phyloP scores from a whole-genome alignment of 2,113 vertebrate genomes.

The Myotis davidii region DNA sequence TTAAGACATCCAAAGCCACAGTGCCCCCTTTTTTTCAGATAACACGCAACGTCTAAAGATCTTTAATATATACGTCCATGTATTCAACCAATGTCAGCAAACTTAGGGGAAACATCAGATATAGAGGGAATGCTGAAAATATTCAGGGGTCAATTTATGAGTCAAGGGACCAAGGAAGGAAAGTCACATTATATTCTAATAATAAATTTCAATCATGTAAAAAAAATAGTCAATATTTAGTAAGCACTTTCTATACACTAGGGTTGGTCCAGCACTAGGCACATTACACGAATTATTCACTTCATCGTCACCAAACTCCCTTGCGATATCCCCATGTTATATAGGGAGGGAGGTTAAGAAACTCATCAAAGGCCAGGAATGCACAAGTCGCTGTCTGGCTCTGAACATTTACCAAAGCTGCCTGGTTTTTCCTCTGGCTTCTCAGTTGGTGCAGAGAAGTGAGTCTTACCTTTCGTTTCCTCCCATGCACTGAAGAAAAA shows the following conservation, averaged over 20 bases:
- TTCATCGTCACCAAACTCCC: not conserved
- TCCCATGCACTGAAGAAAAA: not conserved
- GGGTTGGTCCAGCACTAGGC: not conserved
- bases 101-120: not conserved
- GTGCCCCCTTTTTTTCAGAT: not conserved
- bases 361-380: not conserved
- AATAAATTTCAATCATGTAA: not conserved
- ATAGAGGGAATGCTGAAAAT: not conserved
- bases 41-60: not conserved
- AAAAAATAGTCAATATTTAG: not conserved
- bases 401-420: not conserved
- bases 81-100: not conserved
- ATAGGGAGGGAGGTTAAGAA: not conserved
- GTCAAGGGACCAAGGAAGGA: not conserved
- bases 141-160: not conserved
- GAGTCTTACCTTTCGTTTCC: not conserved
- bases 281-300: accelerated
- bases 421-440: not conserved
- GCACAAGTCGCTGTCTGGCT: not conserved
- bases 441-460: not conserved
- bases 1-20: not conserved
- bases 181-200: not conserved
- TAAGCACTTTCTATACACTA: not conserved
- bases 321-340: not conserved
- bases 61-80: not conserved